Evolutionary conservation across 2,113 vertebrate genomes (phyloP), one percentile per base, ranked within the genome.

Genomic region (Pluvianellus socialis): DNA sequence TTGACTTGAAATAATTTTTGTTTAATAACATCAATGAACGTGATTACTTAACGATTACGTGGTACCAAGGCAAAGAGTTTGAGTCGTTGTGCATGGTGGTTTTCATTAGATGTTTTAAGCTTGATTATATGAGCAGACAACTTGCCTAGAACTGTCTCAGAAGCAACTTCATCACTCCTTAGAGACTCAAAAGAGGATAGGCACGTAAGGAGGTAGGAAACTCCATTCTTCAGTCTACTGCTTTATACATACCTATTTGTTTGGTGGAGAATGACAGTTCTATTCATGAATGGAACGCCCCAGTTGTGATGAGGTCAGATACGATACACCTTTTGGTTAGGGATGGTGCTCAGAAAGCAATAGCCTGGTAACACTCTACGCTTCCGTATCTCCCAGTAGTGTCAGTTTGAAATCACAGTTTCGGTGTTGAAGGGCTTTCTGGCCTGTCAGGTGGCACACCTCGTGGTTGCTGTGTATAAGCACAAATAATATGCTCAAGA

Each of bases 381-480:
- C 8, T 44, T 70, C 40, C 0, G 0, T 55, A 13, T 68, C 18
- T 85, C 16, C 14, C 8, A 11, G 1, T 44, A n/a, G 24, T 1
- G 2, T 59, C 23, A 26, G 15, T 9, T 73, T 42, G 40, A 84
- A 53, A 24, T 30, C 7, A 47, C 11, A 35, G 13, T 49, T 84
- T 14, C 4, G 12, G 7, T 68, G 20, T 63, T 75, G 5, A 80
- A 11, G 35, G 44, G 27, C 42, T 68, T 63, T 75, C 21, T 19
- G 15, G 32, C 21, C 9, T 79, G 18, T 62, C 7, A 13, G 24
- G 5, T 53, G 15, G 59, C 49, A 38, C 5, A 20, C 6, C 1
- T 42, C 32, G 22, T 77, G n/a, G 17, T 56, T 76, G 19, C 9
- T 84, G 23, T 47, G 33, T 65, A 10, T 65, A 40, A 71, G 56